phyloP scores from a whole-genome alignment of 1,140 invertebrate species.

The Drosophila ogumai region DNA sequence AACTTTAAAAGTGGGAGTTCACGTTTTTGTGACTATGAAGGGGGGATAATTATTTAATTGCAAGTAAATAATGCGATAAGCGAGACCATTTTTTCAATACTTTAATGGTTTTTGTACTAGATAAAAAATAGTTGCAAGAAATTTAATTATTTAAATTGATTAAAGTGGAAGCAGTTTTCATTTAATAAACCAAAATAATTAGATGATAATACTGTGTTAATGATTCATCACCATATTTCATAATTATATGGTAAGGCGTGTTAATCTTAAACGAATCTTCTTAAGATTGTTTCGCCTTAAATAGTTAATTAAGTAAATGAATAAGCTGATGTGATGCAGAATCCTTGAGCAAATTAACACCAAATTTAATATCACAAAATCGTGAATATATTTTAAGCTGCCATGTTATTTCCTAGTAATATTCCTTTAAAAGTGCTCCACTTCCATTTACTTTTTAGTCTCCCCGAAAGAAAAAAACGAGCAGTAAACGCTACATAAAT shows the following conservation, averaged over 20 bases:
- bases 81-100: too few relatives aligned
- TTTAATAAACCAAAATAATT: too few relatives aligned
- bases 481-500: conserved; percentile 25
- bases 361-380: background rate
- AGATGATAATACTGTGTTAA: too few relatives aligned
- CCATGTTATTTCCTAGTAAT: background rate
- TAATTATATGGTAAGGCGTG: background rate
- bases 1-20: background rate
- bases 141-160: too few relatives aligned
- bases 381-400: background rate
- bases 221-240: too few relatives aligned
- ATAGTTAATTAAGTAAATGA: background rate
- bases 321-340: background rate
- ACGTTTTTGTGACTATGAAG: background rate
- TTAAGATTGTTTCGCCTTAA: background rate
- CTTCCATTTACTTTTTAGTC: background rate
- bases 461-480: background rate
- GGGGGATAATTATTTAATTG: background rate
- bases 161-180: too few relatives aligned
- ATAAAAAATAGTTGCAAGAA: too few relatives aligned
- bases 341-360: background rate
- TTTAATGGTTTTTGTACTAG: too few relatives aligned
- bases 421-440: background rate
- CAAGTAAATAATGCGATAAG: too few relatives aligned
- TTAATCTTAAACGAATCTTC: background rate